A percentile compares a stretch with the other conserved stretches of the same genome.
Conservation (phyloP, 2,888 invertebrate species). For the Drosophila sordidapex region DNA sequence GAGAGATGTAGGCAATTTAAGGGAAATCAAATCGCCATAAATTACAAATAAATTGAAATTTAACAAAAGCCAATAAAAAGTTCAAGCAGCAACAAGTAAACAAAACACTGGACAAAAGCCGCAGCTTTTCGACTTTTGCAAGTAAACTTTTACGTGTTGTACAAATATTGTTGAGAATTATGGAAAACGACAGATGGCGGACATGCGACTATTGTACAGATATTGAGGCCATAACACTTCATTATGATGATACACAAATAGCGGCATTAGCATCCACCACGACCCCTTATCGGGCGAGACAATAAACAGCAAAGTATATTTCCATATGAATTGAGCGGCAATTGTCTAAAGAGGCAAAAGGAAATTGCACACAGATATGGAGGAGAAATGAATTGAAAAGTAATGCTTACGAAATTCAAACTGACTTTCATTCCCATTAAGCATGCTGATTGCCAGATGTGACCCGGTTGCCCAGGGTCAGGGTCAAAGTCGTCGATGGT, state of each 20-base stretch:
- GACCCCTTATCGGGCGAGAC: slow-evolving; percentile 13
- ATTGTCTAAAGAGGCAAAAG: slow-evolving; percentile 55
- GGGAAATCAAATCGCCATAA: slow-evolving; percentile 55
- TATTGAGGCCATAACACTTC: slow-evolving; percentile 59
- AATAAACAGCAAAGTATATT: slow-evolving; percentile 46
- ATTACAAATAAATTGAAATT: slow-evolving; percentile 50
- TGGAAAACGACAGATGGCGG: slow-evolving; percentile 20
- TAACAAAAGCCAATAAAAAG: slow-evolving; percentile 31
- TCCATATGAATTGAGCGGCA: slow-evolving; percentile 74
- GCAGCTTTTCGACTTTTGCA: slow-evolving; percentile 36
- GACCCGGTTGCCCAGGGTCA: slow-evolving; percentile 11
- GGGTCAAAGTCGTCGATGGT: slow-evolving; percentile 15
- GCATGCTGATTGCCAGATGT: slow-evolving; percentile 6
- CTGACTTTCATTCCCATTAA: slow-evolving; percentile 58
- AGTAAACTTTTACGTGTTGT: slow-evolving; percentile 33
- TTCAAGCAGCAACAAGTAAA: slow-evolving; percentile 39
- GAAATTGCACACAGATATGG: slow-evolving; percentile 41
- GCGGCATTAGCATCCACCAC: neutral
- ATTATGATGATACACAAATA: slow-evolving; percentile 53
- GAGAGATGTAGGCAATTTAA: slow-evolving; percentile 11
- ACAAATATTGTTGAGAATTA: slow-evolving; percentile 42
- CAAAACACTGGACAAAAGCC: slow-evolving; percentile 31
- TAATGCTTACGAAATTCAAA: slow-evolving; percentile 69
- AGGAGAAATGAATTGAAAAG: slow-evolving; percentile 35
- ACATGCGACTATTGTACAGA: slow-evolving; percentile 39